Conservation (phyloP, 2,113 vertebrate species). For the Hemiprocne comata region DNA sequence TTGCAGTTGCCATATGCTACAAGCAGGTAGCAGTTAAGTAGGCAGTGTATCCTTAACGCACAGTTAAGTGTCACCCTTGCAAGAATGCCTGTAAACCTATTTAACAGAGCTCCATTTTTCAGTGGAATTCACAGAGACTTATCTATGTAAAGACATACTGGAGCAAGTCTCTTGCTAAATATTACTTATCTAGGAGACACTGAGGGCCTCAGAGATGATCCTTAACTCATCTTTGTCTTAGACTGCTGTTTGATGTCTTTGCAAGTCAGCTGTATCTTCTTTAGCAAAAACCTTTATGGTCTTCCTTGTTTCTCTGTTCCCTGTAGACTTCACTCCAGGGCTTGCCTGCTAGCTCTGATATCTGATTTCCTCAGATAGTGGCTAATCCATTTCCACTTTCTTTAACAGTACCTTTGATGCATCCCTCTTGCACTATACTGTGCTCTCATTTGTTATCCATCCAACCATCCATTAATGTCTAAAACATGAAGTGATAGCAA, state of each 20-base stretch:
- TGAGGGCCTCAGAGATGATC: background rate
- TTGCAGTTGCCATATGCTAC: background rate
- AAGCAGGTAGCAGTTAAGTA: background rate
- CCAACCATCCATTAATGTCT: background rate
- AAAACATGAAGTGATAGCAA: background rate
- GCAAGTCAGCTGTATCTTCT: background rate
- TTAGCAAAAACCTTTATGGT: background rate
- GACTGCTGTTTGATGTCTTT: background rate
- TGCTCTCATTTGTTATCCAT: constrained; percentile 14
- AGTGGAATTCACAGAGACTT: background rate
- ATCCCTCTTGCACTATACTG: background rate
- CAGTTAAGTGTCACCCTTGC: background rate
- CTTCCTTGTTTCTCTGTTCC: background rate
- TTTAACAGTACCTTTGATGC: background rate
- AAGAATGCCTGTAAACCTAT: background rate
- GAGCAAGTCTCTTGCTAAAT: background rate
- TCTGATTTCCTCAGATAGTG: background rate
- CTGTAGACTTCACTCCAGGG: background rate
- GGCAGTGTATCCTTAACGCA: background rate
- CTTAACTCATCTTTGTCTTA: background rate
- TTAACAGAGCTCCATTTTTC: background rate
- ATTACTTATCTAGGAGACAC: background rate
- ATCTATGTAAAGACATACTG: background rate
- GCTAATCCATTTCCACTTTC: constrained; percentile 22
- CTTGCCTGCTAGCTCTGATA: background rate